Base-by-base conservation (phyloP, 2,113 vertebrate species). In the Ceratotherium simum region DNA sequence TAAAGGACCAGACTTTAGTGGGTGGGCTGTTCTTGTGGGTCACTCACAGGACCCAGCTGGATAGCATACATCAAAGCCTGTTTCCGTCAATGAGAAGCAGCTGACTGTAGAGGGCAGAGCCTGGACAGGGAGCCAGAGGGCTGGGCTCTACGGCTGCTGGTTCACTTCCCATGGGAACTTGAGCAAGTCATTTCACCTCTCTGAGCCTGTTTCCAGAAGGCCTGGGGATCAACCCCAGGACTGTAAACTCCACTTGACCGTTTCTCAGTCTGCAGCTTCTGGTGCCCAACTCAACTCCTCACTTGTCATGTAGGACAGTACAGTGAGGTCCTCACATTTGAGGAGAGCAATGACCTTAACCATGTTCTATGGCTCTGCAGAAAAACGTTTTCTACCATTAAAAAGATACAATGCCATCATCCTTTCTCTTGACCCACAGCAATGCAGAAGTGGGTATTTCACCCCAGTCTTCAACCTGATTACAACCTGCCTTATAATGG, bases 231-330 rank as follows among this genome's bases (percentile, higher is more conserved):
- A 69, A 12, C 33, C 76, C 25, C 51, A 54, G 56, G 51, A 5
- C 0, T 3, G 72, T 39, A 39, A 73, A 29, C 48, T 29, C 70
- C 9, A 1, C 4, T 39, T 11, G 82, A 29, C 67, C 33, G n/a
- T 21, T 36, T n/a, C 20, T 42, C 5, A 2, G 51, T 69, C 48
- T 31, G 86, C 83, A 14, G 25, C 23, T 46, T 62, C 78, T 95
- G 97, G 97, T 97, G 95, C 97, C 97, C 91, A 62, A 7, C 51
- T 54, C 51, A 54, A 54, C n/a, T 78, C 46, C 48, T 62, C 3
- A 5, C 75, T 46, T 1, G 54, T 65, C 84, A 72, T 25, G 80
- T 36, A 25, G 27, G 1, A 21, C 46, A 13, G n/a, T 0, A 10
- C 42, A 20, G 65, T 13, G 4, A 69, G 58, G 46, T 87, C 51